Evolutionary conservation across 2,888 invertebrate genomes (phyloP).

Genomic region (Mesorhabditis belari): DNA sequence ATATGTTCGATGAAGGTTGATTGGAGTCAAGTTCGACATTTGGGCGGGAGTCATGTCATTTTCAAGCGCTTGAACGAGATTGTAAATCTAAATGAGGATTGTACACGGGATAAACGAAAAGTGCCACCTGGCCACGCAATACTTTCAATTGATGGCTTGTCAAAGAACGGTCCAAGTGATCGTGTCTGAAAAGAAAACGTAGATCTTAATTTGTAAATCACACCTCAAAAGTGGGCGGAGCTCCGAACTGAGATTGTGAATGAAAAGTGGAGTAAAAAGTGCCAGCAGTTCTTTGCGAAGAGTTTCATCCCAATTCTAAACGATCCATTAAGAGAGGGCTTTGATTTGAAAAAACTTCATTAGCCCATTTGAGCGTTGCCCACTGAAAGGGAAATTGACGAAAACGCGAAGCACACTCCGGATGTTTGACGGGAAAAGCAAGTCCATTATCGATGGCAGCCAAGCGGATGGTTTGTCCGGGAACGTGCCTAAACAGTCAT

Average conservation of each 20-base stretch:
- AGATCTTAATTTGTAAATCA: conserved; percentile 69
- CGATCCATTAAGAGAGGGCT: neutral
- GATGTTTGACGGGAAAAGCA: conserved; percentile 98
- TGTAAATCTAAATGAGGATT: too few relatives aligned
- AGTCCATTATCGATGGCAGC: conserved; percentile 97
- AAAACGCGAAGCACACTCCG: conserved; percentile 63
- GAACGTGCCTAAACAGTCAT: conserved; percentile 27
- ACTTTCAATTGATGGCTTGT: conserved; percentile 37
- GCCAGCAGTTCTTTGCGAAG: conserved; percentile 25
- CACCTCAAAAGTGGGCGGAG: conserved; percentile 14
- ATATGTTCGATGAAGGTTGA: conserved; percentile 27
- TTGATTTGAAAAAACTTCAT: conserved; percentile 11
- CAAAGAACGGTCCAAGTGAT: conserved; percentile 22
- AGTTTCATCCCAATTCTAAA: conserved; percentile 21
- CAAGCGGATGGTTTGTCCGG: conserved; percentile 65
- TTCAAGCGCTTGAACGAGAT: conserved; percentile 31
- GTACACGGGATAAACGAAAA: too few relatives aligned
- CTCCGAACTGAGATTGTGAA: conserved; percentile 34
- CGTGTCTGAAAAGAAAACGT: conserved; percentile 64
- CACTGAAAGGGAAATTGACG: conserved; percentile 44
- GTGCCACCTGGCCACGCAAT: conserved; percentile 44
- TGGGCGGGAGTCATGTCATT: conserved; percentile 30
- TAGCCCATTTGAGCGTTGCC: conserved; percentile 38
- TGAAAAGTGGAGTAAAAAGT: conserved; percentile 34
- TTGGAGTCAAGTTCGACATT: conserved; percentile 30